Conservation (phyloP, 2,888 invertebrate genomes). For the Physocephala rufipes region DNA sequence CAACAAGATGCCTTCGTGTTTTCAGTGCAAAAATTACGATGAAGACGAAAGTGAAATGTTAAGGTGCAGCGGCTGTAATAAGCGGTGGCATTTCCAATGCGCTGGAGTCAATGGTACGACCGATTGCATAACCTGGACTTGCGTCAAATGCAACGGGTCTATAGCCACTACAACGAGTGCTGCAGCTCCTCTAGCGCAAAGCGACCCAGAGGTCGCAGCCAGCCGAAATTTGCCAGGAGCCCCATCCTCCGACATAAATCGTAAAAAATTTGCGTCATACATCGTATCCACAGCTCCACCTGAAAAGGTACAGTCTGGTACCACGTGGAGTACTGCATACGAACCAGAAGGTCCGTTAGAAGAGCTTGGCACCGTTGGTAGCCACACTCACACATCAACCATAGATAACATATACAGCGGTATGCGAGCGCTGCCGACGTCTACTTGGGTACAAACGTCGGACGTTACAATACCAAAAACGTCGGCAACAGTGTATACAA, state of each 20-base stretch:
- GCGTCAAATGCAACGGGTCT: background rate
- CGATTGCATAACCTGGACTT: background rate
- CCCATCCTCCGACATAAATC: background rate
- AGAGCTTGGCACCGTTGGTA: no score
- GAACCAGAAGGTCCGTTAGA: background rate
- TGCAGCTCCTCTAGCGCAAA: background rate
- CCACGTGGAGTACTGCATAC: background rate
- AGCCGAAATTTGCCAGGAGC: background rate
- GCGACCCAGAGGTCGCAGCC: background rate
- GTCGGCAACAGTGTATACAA: background rate
- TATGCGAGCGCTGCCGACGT: slow-evolving; percentile 5
- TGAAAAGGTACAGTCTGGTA: background rate
- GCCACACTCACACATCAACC: background rate
- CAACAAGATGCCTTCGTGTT: no score
- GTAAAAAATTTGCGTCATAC: background rate
- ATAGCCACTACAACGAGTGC: background rate
- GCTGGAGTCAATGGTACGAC: background rate
- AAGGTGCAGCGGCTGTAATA: background rate
- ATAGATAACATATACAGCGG: no score
- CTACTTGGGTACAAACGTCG: background rate
- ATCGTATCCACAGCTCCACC: background rate
- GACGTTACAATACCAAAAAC: background rate
- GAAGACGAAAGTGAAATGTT: background rate
- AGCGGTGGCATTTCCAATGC: background rate
- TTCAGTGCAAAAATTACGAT: no score